phyloP scores from a whole-genome alignment of 1,140 invertebrate genomes.

The Ooceraea biroi region DNA sequence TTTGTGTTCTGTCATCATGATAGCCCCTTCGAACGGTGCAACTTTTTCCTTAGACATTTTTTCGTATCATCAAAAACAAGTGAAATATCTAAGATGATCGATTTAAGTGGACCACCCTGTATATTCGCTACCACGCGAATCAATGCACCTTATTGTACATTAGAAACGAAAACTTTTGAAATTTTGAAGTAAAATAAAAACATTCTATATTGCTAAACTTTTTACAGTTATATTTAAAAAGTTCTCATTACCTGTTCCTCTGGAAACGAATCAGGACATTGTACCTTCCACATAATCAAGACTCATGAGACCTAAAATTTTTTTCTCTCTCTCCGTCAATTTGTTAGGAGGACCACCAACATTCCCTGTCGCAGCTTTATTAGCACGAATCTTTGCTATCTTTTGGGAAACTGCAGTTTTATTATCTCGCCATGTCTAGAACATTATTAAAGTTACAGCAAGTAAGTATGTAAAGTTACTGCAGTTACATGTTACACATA shows the following conservation, averaged over 20 bases:
- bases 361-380: background rate
- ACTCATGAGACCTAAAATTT: slow-evolving; percentile 1
- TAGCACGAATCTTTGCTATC: background rate
- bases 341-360: background rate
- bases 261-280: slow-evolving; percentile 3
- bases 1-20: too few species aligned
- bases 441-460: too few species aligned
- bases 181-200: too few species aligned
- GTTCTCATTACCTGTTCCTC: slow-evolving; percentile 10
- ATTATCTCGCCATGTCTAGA: slow-evolving; percentile 10
- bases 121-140: too few species aligned
- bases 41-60: too few species aligned
- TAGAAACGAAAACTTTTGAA: too few species aligned
- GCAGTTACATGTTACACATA: background rate
- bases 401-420: slow-evolving; percentile 13
- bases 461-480: background rate
- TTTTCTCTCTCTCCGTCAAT: slow-evolving; percentile 1
- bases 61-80: too few species aligned
- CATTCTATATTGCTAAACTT: too few species aligned
- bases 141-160: too few species aligned
- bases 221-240: background rate
- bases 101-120: too few species aligned
- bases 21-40: too few species aligned
- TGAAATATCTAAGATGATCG: too few species aligned
- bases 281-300: background rate